These are phyloP conservation scores for Morone saxatilis DNA, from an alignment of 2,113 vertebrate species.

Conservation along the genomic window DNA sequence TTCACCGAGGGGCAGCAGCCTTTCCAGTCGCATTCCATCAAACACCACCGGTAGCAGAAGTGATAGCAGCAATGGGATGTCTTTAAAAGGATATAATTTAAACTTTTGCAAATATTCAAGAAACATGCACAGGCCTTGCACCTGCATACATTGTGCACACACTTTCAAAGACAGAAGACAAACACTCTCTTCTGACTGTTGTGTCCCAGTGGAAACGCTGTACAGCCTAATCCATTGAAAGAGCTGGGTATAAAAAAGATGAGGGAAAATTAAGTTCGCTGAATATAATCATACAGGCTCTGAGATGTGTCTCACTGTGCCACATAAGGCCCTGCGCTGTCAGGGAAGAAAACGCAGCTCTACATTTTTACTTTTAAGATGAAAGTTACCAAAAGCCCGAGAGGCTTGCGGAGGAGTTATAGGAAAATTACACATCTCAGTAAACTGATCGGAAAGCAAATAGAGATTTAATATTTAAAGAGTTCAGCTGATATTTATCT, in stretches of 20 bases:
- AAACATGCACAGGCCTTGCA: background rate
- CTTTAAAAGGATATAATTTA: constrained; percentile 19
- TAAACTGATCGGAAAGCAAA: constrained; percentile 60
- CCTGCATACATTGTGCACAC: background rate
- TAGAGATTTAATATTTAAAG: constrained; percentile 41
- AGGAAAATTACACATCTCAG: constrained; percentile 38
- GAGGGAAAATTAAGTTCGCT: constrained; percentile 34
- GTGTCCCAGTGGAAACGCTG: constrained; percentile 26
- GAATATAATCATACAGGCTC: constrained; percentile 33
- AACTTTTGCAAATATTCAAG: constrained; percentile 15
- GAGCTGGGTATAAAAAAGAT: background rate
- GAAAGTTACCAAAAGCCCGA: constrained; percentile 30
- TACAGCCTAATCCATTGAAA: background rate
- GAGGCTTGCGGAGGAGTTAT: constrained; percentile 22
- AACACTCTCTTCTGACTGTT: constrained; percentile 8
- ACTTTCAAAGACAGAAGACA: constrained; percentile 36
- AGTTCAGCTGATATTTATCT: constrained; percentile 39
- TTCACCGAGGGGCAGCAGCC: constrained; percentile 19
- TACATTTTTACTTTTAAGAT: constrained; percentile 35
- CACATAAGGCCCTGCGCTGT: constrained; percentile 15
- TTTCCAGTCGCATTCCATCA: constrained; percentile 8
- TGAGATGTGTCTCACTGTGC: constrained; percentile 8
- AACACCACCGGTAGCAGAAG: constrained; percentile 1
- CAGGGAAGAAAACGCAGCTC: constrained; percentile 19
- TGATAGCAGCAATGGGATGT: background rate